Percentiles rank a stretch among this genome's conserved stretches.
phyloP scores from a whole-genome alignment of 2,888 invertebrate genomes.

The Tinea trinotella region DNA sequence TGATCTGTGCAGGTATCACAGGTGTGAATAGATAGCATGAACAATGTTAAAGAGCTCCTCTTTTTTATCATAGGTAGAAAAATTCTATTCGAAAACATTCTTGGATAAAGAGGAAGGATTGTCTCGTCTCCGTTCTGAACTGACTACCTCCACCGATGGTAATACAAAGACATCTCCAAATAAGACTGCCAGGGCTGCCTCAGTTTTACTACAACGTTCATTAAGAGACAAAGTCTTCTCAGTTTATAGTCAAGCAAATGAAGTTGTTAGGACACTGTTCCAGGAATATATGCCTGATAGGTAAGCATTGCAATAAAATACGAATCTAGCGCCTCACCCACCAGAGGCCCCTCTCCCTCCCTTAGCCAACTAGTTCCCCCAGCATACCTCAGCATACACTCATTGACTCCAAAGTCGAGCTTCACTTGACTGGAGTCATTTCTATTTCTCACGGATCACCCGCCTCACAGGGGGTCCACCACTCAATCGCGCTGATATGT shows the following conservation, averaged over 20 bases:
- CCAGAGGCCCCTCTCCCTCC: no score
- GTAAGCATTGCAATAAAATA: constrained; percentile 52
- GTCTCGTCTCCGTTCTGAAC: constrained; percentile 71
- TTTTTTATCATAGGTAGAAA: constrained; percentile 78
- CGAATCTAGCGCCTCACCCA: no score
- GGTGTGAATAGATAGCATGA: no score
- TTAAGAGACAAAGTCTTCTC: constrained; percentile 91
- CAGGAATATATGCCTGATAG: constrained; percentile 87
- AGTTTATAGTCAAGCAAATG: constrained; percentile 88
- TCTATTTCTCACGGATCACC: no score
- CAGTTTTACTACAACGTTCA: constrained; percentile 83
- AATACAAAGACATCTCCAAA: constrained; percentile 73
- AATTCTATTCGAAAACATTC: constrained; percentile 91
- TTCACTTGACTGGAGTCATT: no score
- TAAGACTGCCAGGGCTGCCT: constrained; percentile 87
- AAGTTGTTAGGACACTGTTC: constrained; percentile 84
- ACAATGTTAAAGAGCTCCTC: neutral
- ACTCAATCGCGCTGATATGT: no score
- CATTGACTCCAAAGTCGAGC: no score
- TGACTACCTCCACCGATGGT: constrained; percentile 53
- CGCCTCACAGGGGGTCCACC: no score
- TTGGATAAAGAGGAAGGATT: constrained; percentile 91
- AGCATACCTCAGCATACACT: no score
- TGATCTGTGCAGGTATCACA: no score
- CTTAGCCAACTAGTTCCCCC: no score